Evolutionary conservation across 2,888 invertebrate genomes (phyloP).

Genomic region (Clepsis dumicolana): DNA sequence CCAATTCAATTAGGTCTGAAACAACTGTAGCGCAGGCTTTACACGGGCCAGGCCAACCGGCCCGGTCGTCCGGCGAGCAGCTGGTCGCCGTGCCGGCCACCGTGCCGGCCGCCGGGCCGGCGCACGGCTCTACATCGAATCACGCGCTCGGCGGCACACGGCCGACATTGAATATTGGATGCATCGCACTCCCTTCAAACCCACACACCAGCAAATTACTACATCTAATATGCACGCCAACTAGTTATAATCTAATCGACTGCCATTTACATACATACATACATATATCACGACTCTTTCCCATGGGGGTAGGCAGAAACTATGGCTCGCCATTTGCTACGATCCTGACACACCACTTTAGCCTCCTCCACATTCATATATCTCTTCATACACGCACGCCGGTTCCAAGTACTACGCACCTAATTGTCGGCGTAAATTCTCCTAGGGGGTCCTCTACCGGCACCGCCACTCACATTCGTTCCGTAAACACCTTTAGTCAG

Average conservation of each 20-base stretch:
- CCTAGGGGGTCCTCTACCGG: too few relatives aligned
- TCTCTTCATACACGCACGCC: too few relatives aligned
- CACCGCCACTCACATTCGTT: too few relatives aligned
- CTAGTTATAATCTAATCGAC: too few relatives aligned
- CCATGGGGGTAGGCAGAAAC: too few relatives aligned
- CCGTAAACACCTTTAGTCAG: too few relatives aligned
- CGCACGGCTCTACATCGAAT: slow-evolving; percentile 25
- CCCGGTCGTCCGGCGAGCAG: background rate
- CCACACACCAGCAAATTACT: slow-evolving; percentile 9
- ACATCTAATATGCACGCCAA: background rate
- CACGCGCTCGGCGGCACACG: slow-evolving; percentile 25
- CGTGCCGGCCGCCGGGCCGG: background rate
- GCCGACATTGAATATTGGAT: slow-evolving; percentile 30
- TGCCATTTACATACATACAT: background rate
- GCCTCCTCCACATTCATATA: too few relatives aligned
- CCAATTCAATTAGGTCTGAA: slow-evolving; percentile 33
- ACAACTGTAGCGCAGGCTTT: slow-evolving; percentile 10
- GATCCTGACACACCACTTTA: too few relatives aligned
- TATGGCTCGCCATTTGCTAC: too few relatives aligned
- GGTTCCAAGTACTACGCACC: too few relatives aligned
- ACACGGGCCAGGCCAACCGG: background rate
- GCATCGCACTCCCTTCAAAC: slow-evolving; percentile 5
- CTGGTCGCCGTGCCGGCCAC: background rate
- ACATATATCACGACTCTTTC: too few relatives aligned
- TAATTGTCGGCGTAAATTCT: too few relatives aligned